A percentile compares a stretch with the other conserved stretches of the same genome.
phyloP scores from a whole-genome alignment of 2,888 invertebrate genomes.

The Stegophylla sp. region DNA sequence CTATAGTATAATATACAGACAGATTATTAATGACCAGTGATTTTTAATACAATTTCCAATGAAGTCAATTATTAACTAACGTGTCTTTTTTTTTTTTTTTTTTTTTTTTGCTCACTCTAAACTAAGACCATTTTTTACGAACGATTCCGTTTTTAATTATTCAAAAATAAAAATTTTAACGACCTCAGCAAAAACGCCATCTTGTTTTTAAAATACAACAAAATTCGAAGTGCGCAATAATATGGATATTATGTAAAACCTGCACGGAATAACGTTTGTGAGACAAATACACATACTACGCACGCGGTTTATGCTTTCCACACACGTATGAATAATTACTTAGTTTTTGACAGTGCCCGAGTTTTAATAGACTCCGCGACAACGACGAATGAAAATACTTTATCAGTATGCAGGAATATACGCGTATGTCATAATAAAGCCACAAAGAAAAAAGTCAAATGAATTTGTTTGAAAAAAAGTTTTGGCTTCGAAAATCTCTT shows the following conservation, averaged over 20 bases:
- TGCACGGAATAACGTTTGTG: too few relatives aligned
- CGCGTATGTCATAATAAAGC: not conserved
- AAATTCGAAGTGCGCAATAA: not conserved
- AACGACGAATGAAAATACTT: slow-evolving; percentile 3
- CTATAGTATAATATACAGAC: not conserved
- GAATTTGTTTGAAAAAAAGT: slow-evolving; percentile 18
- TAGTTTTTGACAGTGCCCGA: slow-evolving; percentile 11
- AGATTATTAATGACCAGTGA: not conserved
- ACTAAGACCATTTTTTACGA: slow-evolving; percentile 2
- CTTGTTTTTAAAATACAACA: not conserved
- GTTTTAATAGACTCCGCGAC: not conserved
- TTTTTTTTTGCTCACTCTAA: too few relatives aligned
- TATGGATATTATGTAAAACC: not conserved
- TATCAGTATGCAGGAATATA: not conserved
- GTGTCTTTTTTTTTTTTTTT: not conserved
- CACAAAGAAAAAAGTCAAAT: not conserved
- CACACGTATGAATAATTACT: not conserved
- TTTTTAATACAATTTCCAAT: slow-evolving; percentile 10
- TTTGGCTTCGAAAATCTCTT: not conserved
- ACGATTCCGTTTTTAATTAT: not conserved
- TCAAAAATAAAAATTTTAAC: not conserved
- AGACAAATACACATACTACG: not conserved
- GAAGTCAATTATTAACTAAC: not conserved
- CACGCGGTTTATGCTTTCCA: not conserved
- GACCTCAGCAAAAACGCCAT: not conserved